Evolutionary conservation across 1,140 invertebrate genomes (phyloP).

Genomic region (Brachionus rotundiformis): DNA sequence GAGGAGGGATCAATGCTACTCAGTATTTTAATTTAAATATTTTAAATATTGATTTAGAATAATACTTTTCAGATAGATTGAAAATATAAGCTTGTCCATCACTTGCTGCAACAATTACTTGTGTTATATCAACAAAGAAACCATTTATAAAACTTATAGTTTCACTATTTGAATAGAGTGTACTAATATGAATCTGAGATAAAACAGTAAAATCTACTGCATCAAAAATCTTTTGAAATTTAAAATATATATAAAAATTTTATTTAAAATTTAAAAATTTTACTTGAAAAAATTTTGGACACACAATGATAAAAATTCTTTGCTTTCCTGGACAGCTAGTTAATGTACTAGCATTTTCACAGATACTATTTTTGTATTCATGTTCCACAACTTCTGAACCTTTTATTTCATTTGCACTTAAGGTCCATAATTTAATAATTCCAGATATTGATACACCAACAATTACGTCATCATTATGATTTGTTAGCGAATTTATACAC

Average conservation of each 20-base stretch:
- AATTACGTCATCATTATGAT: slow-evolving; percentile 81
- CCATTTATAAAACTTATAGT: slow-evolving; percentile 6
- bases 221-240: slow-evolving; percentile 42
- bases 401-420: slow-evolving; percentile 82
- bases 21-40: not conserved
- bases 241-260: too few species aligned
- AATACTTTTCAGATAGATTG: slow-evolving; percentile 41
- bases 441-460: slow-evolving; percentile 92
- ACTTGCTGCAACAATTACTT: slow-evolving; percentile 11
- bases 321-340: slow-evolving; percentile 93
- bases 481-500: slow-evolving; percentile 80
- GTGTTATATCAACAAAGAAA: not conserved
- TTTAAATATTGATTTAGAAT: not conserved
- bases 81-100: slow-evolving; percentile 17
- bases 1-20: slow-evolving; percentile 34
- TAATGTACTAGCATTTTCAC: slow-evolving; percentile 86
- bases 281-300: slow-evolving; percentile 96
- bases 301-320: slow-evolving; percentile 90
- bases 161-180: not conserved
- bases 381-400: slow-evolving; percentile 66
- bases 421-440: slow-evolving; percentile 95
- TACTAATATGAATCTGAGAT: slow-evolving; percentile 25
- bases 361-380: slow-evolving; percentile 93
- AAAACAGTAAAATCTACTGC: slow-evolving; percentile 49
- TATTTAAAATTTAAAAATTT: too few species aligned